phyloP scores from a whole-genome alignment of 2,113 vertebrate species.

The Cromileptes altivelis region DNA sequence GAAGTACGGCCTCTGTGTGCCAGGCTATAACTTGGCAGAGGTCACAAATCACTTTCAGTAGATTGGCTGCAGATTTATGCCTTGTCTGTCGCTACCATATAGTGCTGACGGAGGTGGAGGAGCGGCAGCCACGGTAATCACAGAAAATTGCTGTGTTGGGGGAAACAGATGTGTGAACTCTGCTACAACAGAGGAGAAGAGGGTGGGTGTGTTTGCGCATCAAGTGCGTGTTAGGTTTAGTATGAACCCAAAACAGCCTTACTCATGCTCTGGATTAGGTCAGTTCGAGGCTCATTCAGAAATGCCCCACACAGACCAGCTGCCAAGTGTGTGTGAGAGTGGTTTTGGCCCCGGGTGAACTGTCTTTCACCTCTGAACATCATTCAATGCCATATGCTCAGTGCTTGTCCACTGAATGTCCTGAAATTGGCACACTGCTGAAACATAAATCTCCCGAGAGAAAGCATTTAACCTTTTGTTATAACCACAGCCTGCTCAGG shows the following conservation, averaged over 20 bases:
- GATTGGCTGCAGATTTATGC: constrained; percentile 78
- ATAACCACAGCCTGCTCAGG: constrained; percentile 32
- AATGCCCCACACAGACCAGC: constrained; percentile 30
- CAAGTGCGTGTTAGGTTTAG: constrained; percentile 16
- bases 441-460: constrained; percentile 61
- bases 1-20: constrained; percentile 44
- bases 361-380: constrained; percentile 64
- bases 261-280: constrained; percentile 21
- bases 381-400: constrained; percentile 61
- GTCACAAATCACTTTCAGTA: constrained; percentile 72
- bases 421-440: constrained; percentile 51
- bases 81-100: constrained; percentile 46
- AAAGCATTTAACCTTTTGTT: constrained; percentile 62
- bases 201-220: constrained; percentile 26
- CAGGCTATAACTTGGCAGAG: constrained; percentile 66
- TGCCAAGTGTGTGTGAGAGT: constrained; percentile 15
- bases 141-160: constrained; percentile 73
- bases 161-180: constrained; percentile 59
- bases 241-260: constrained; percentile 10
- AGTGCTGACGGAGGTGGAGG: constrained; percentile 71
- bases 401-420: constrained; percentile 49
- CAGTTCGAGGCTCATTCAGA: constrained; percentile 38
- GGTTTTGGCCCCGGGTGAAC: constrained; percentile 37
- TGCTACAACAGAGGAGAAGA: constrained; percentile 32
- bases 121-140: constrained; percentile 67